Base-by-base conservation (phyloP, 37 sponge, comb jelly and placozoan species). In the Sycon ciliatum region DNA sequence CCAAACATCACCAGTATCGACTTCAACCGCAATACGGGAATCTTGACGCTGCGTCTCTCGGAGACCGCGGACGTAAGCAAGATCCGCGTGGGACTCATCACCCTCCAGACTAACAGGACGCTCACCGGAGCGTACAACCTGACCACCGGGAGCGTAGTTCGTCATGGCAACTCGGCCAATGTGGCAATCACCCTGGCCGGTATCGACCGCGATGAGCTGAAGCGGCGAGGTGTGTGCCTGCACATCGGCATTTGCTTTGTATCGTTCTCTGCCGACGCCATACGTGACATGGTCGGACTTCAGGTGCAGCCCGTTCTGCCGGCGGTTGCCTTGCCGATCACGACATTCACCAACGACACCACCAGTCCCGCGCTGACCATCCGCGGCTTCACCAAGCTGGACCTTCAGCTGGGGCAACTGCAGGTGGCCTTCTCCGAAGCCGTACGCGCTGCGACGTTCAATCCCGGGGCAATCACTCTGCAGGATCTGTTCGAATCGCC, bases 391-490 rank as follows among this genome's bases (percentile, higher is more conserved):
- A 24, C 32, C 16, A 9, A 7, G 7, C 63, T 89, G 7, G 85
- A 85, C 39, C 36, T 76, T 16, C 29, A 55, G 38, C 63, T 71
- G 11, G 82, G 82, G 29, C 85, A 83, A 60, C 26, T 60, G 31
- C 49, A 57, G 3, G 32, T 89, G 22, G 72, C 86, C n/a, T 89
- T 89, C 68, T 56, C 78, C 16, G 93, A 92, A 57, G 82, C 86
- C 0, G 68, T 92, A 6, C 56, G 74, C 73, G 73, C 82, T 0
- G 23, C 71, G 4, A 92, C 78, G 3, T 78, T 87, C 32, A 75
- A 92, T 62, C 38, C 83, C 20, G 77, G 75, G 31, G 71, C 78
- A 31, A 26, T 92, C 0, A 80, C 76, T 28, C 57, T 92, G 29
- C 85, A 82, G 79, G 85, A 82, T 20, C 26, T 60, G 63, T 60